Evolutionary conservation across 2,888 invertebrate species (phyloP).

Genomic region (Rhimphoctona megacephalus): DNA sequence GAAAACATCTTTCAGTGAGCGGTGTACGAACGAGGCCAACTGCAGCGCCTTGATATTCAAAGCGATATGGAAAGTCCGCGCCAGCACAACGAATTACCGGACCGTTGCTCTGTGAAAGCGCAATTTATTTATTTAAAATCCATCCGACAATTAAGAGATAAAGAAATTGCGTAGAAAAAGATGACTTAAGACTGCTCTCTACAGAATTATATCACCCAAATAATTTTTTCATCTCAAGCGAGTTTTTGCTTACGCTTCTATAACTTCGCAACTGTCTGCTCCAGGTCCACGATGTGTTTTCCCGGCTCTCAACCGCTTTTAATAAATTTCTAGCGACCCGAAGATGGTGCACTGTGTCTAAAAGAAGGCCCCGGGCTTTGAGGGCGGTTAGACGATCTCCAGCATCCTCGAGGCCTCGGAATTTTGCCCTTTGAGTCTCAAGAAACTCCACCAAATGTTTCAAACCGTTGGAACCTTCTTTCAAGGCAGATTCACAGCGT

Average conservation of each 20-base stretch:
- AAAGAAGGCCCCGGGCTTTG: conserved; percentile 95
- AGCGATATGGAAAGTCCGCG: conserved; percentile 97
- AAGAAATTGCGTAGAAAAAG: background rate
- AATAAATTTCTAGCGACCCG: conserved; percentile 93
- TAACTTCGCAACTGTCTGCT: conserved; percentile 93
- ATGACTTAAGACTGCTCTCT: background rate
- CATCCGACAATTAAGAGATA: background rate
- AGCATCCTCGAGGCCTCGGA: conserved; percentile 85
- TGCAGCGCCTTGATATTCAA: conserved; percentile 99
- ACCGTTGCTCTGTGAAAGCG: conserved; percentile 84
- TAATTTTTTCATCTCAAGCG: background rate
- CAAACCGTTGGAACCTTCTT: conserved; percentile 77
- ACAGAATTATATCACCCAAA: background rate
- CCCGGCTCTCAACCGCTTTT: conserved; percentile 79
- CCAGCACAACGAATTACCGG: conserved; percentile 95
- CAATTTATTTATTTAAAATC: background rate
- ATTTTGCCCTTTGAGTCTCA: conserved; percentile 86
- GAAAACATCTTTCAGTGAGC: conserved; percentile 98
- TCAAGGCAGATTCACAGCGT: conserved; percentile 80
- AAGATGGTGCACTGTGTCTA: conserved; percentile 97
- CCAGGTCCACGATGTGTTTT: conserved; percentile 92
- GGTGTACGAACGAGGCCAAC: conserved; percentile 98
- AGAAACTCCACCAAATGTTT: conserved; percentile 85
- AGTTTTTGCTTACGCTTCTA: conserved; percentile 73
- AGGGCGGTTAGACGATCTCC: conserved; percentile 89